Conservation (phyloP, 1,140 invertebrate species). For the Pseudomyrmex concolor region DNA sequence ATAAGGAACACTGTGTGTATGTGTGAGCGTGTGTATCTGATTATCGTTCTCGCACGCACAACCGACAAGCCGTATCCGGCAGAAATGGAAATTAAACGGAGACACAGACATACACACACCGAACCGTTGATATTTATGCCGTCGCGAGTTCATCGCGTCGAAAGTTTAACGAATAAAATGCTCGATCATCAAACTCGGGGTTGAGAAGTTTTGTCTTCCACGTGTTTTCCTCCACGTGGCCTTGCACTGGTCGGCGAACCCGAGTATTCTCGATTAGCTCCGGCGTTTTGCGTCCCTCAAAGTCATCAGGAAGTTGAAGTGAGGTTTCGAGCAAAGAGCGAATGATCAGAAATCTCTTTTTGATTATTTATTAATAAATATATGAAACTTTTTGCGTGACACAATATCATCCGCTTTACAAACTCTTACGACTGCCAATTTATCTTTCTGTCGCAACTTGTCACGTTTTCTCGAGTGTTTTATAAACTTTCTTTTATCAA, state of each 20-base stretch:
- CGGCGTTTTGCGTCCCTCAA: conserved; percentile 1
- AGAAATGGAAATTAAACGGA: conserved; percentile 6
- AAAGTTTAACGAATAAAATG: conserved; percentile 8
- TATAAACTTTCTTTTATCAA: too few species aligned
- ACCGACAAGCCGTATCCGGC: conserved; percentile 18
- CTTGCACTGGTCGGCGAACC: conserved; percentile 44
- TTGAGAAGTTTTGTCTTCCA: conserved; percentile 11
- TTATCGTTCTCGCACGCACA: conserved; percentile 23
- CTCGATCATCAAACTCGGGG: background rate
- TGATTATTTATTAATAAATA: background rate
- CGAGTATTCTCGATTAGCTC: conserved; percentile 26
- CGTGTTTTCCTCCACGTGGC: conserved; percentile 1
- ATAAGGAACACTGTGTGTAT: conserved; percentile 5
- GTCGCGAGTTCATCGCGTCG: background rate
- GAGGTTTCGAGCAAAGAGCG: background rate
- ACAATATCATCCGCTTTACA: background rate
- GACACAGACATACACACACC: background rate
- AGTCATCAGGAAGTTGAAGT: conserved; percentile 30
- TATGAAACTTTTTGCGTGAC: background rate
- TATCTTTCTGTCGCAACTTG: too few species aligned
- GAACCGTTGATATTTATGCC: conserved; percentile 14
- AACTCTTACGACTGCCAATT: background rate
- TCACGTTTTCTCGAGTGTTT: too few species aligned
- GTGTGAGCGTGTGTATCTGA: conserved; percentile 5
- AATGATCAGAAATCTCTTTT: conserved; percentile 6